Percentiles rank a stretch among this genome's conserved stretches.
Evolutionary conservation across 2,888 invertebrate species (phyloP).

Genomic region (Eudemis profundana): DNA sequence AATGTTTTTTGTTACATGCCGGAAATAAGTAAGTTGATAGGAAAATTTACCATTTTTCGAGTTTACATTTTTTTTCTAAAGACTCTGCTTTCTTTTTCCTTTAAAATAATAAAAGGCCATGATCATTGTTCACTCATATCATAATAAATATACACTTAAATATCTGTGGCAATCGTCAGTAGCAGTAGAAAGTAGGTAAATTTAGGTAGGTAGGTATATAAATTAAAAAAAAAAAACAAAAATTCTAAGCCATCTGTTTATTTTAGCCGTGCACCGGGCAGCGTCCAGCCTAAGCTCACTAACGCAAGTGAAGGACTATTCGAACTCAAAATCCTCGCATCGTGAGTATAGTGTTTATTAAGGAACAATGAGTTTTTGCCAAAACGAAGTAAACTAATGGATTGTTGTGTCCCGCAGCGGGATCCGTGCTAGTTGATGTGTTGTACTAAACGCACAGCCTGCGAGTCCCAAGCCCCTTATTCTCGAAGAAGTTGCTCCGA

Average conservation of each 20-base stretch:
- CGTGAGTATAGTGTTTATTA: conserved; percentile 43
- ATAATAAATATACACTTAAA: too few relatives aligned
- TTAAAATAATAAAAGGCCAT: too few relatives aligned
- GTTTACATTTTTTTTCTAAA: too few relatives aligned
- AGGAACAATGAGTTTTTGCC: neutral
- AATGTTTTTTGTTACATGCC: too few relatives aligned
- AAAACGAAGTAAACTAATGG: conserved; percentile 5
- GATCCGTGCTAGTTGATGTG: conserved; percentile 70
- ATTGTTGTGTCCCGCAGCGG: conserved; percentile 60
- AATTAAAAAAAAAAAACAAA: neutral
- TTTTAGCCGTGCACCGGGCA: conserved; percentile 38
- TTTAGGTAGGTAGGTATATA: neutral
- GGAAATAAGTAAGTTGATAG: too few relatives aligned
- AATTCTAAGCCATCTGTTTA: neutral
- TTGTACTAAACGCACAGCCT: conserved; percentile 58
- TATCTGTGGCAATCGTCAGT: too few relatives aligned
- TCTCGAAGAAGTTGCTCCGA: too few relatives aligned
- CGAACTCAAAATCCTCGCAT: conserved; percentile 17
- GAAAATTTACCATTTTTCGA: too few relatives aligned
- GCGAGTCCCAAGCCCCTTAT: neutral
- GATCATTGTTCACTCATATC: too few relatives aligned
- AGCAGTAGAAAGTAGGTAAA: too few relatives aligned
- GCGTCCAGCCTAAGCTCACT: conserved; percentile 38
- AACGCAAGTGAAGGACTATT: conserved; percentile 34
- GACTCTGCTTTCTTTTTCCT: too few relatives aligned